Conservation (phyloP, 2,797 vertebrate species). For the Natrix natrix region DNA sequence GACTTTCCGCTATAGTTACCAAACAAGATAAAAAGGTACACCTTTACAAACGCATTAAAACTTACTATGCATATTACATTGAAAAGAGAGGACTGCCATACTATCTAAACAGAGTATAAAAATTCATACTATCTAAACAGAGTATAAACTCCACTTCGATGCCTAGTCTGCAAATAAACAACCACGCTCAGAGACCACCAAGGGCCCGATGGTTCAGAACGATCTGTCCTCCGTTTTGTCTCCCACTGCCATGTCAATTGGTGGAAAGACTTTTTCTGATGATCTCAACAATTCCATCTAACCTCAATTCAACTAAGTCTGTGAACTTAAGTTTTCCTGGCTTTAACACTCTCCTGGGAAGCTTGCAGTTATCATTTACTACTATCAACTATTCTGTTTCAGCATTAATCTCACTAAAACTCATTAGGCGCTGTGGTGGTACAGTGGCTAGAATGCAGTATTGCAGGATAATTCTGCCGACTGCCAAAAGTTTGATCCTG, state of each 20-base stretch:
- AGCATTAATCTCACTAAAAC: not conserved
- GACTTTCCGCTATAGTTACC: not conserved
- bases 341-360: not conserved
- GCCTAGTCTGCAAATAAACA: not conserved
- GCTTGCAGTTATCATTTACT: not conserved
- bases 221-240: not conserved
- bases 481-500: not conserved
- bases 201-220: not conserved
- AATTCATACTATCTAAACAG: not conserved
- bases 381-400: not conserved
- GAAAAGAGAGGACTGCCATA: not conserved
- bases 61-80: not conserved
- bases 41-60: not conserved
- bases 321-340: not conserved
- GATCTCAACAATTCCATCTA: not conserved
- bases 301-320: not conserved
- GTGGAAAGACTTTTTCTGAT: not conserved
- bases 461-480: not conserved
- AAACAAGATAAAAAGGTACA: not conserved
- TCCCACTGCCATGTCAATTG: not conserved
- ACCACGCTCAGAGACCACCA: not conserved
- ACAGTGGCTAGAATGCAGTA: not conserved
- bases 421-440: not conserved
- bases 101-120: not conserved
- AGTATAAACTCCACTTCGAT: not conserved